Base-by-base conservation (phyloP, 2,888 invertebrate species). In the Xanthostigma xanthostigma region DNA sequence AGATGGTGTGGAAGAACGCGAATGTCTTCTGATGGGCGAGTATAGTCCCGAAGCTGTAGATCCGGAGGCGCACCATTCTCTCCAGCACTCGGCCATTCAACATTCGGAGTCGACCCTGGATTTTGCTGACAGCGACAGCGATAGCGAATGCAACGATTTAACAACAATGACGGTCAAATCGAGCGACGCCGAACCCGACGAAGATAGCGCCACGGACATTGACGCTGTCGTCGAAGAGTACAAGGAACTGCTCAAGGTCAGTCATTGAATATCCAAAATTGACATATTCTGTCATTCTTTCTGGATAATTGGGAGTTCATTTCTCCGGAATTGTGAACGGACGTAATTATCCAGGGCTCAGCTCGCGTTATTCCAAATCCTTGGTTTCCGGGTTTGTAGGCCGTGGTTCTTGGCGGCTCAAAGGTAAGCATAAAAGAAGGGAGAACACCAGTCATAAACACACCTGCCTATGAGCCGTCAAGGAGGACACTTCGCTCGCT, bases 181-280 rank as follows among this genome's bases (percentile, higher is more conserved):
- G 39, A 57, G 57, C 33, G 62, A 61, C 36, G 62, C 52, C 41
- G 78, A 75, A 54, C 73, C 74, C 40, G 71, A 68, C n/a, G 79
- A 79, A 27, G 79, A 79, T 53, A 81, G 78, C 53, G 82, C 81
- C 1, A 84, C 84, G 2, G 85, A 85, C 58, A 83, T 85, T 48
- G 85, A 85, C 61, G 81, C 81, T 1, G 81, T 81, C 12, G 84
- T 85, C 1, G 82, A 83, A 58, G 84, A 84, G 60, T 85, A 84
- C 59, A 76, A 77, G 51, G 84, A 84, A 58, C 75, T 76, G 56
- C 72, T 84, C 53, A 79, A 81, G 66, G 83, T 80, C 62, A 58
- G 49, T 36, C n/a, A n/a, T 40, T 12, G 36, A 14, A 17, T 41
- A 17, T 41, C 14, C 42, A 8, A 38, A 27, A 3, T 6, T 27